Percentiles rank a stretch among this genome's conserved stretches.
phyloP scores from a whole-genome alignment of 1,140 invertebrate species.

The Leptestheria dahalacensis region DNA sequence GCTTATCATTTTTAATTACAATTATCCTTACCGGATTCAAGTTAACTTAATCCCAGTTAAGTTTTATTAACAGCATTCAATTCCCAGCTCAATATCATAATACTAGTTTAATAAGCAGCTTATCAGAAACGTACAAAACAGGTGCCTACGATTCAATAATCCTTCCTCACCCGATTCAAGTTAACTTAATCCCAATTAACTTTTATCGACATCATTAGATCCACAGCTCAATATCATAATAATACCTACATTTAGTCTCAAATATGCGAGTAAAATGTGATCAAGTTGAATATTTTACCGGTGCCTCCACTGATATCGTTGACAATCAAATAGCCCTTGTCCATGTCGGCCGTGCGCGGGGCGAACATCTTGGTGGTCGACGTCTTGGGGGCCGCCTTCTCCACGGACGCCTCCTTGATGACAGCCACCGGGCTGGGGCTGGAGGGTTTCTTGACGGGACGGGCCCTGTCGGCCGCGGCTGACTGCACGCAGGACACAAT shows the following conservation, averaged over 20 bases:
- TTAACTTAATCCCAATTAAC: neutral
- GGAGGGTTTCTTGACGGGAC: neutral
- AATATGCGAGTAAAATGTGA: neutral
- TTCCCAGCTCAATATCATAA: too few relatives aligned
- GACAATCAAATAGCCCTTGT: slow-evolving; percentile 76
- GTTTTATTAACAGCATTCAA: too few relatives aligned
- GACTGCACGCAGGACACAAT: slow-evolving; percentile 61
- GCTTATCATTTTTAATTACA: too few relatives aligned
- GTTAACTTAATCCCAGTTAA: too few relatives aligned
- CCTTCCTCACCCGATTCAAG: neutral
- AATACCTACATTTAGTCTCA: neutral
- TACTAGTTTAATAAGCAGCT: too few relatives aligned
- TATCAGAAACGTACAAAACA: too few relatives aligned
- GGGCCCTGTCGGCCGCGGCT: neutral
- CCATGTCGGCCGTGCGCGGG: slow-evolving; percentile 79
- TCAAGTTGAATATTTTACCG: slow-evolving; percentile 43
- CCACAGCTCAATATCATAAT: neutral
- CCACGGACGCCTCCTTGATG: neutral
- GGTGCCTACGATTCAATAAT: too few relatives aligned
- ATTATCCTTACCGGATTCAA: too few relatives aligned
- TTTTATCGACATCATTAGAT: too few relatives aligned
- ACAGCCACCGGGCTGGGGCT: neutral
- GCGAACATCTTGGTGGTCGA: slow-evolving; percentile 48
- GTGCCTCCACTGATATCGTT: slow-evolving; percentile 67
- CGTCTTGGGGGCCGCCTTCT: slow-evolving; percentile 16